Base-by-base conservation (phyloP, 1,140 invertebrate genomes). In the Eufriesea mexicana region DNA sequence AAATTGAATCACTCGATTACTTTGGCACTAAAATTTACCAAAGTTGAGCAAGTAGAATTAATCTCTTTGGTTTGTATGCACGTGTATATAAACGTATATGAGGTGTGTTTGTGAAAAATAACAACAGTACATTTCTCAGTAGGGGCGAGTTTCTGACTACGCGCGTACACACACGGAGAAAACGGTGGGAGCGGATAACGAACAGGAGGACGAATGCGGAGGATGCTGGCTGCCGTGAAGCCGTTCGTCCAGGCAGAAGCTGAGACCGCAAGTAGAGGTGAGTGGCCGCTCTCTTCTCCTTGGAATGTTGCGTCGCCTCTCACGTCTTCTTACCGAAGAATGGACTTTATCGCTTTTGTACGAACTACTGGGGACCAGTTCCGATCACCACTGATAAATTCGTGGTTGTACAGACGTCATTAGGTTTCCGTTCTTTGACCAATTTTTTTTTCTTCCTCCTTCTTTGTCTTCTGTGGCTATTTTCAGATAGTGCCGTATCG, bases 281-380 rank as follows among this genome's bases (percentile, higher is more conserved):
- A 90, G 88, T 90, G 89, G 45, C 88, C 89, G 84, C 79, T 88
- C 76, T 88, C 89, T 84, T 76, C 84, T 83, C 66, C 51, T 68
- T 81, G 85, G 87, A 85, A 80, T 85, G 87, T 86, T 83, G 87
- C 79, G 79, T 85, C 70, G 73, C 79, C 77, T 78, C 80, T 78
- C 88, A 42, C 85, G 28, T 62, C 51, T 80, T 66, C 74, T 76
- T 42, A 49, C 70, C 55, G 75, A 55, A 72, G 28, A 76, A 80
- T 47, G 42, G 54, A 35, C 51, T 76, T 75, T 54, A 76, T 84
- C 70, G 28, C 35, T 55, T 62, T 74, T 61, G 28, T 55, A 73
- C 20, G 59, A 67, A 66, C 23, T 47, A 5, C 25, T 5, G 28
- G 28, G n/a, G 51, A 28, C 55, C 64, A 49, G 25, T 75, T 75